These are phyloP conservation scores for Nomada hirtipes DNA, from an alignment of 2,888 invertebrate genomes.

Conservation along the genomic window DNA sequence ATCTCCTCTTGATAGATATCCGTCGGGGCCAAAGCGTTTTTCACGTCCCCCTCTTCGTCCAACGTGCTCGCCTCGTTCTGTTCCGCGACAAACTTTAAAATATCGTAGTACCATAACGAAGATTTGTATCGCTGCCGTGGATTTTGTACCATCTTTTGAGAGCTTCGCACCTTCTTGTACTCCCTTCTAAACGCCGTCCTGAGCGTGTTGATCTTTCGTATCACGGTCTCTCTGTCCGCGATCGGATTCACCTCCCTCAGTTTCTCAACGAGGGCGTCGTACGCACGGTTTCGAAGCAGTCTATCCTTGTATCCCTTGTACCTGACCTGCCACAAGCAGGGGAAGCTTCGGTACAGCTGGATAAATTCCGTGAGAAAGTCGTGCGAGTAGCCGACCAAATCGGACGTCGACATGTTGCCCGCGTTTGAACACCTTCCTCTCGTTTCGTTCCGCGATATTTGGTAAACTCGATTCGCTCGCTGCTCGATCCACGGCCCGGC, in stretches of 20 bases:
- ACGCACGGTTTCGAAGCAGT: constrained; percentile 56
- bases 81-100: constrained; percentile 65
- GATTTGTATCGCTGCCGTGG: constrained; percentile 51
- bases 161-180: constrained; percentile 61
- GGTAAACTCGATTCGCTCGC: background rate
- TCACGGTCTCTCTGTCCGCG: constrained; percentile 64
- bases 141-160: constrained; percentile 29
- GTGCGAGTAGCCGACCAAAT: constrained; percentile 53
- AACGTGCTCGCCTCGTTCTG: constrained; percentile 49
- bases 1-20: constrained; percentile 52
- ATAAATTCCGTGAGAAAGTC: constrained; percentile 66
- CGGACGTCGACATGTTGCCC: constrained; percentile 33
- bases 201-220: constrained; percentile 65
- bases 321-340: constrained; percentile 68
- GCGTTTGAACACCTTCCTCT: background rate
- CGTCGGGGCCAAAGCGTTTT: constrained; percentile 20
- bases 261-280: constrained; percentile 58
- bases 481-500: background rate
- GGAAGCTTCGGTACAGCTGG: constrained; percentile 55
- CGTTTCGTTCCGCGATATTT: background rate
- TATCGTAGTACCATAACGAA: constrained; percentile 67
- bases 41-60: constrained; percentile 42
- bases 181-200: constrained; percentile 67
- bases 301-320: constrained; percentile 64
- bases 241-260: constrained; percentile 58